Evolutionary conservation across 2,888 invertebrate genomes (phyloP).

Genomic region (Microdon myrmicae): DNA sequence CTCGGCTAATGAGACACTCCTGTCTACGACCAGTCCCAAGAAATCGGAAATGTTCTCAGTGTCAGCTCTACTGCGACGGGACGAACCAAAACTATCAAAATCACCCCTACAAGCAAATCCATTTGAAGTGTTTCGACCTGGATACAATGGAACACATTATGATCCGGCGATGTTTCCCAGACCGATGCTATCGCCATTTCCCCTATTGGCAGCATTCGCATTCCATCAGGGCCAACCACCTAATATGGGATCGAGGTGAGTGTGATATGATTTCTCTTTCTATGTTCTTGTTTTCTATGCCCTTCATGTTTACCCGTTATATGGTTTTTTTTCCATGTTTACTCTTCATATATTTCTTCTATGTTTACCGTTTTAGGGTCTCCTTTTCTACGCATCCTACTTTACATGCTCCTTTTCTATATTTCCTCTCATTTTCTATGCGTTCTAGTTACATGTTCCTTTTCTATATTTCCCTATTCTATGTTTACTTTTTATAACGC

Average conservation of each 20-base stretch:
- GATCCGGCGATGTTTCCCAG: slow-evolving; percentile 65
- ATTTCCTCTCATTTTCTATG: slow-evolving; percentile 38
- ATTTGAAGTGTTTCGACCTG: slow-evolving; percentile 69
- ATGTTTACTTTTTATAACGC: slow-evolving; percentile 2
- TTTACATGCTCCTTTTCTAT: slow-evolving; percentile 1
- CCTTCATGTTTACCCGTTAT: slow-evolving; percentile 4
- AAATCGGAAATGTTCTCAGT: slow-evolving; percentile 87
- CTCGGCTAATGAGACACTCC: slow-evolving; percentile 62
- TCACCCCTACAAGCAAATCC: slow-evolving; percentile 59
- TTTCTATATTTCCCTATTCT: background rate
- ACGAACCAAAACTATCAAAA: slow-evolving; percentile 69
- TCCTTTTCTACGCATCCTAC: slow-evolving; percentile 34
- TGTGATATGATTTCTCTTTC: slow-evolving; percentile 59
- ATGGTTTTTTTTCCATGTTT: background rate
- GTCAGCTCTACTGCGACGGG: slow-evolving; percentile 82
- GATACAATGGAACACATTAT: slow-evolving; percentile 62
- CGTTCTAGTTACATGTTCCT: slow-evolving; percentile 22
- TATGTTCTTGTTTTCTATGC: background rate
- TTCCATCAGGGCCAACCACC: slow-evolving; percentile 67
- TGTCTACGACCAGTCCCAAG: slow-evolving; percentile 68
- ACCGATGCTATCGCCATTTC: slow-evolving; percentile 65
- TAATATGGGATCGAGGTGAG: slow-evolving; percentile 61
- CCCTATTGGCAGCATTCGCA: slow-evolving; percentile 66
- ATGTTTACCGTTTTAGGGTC: too few relatives aligned
- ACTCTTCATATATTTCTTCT: background rate